A percentile compares a stretch with the other conserved stretches of the same genome.
Conservation (phyloP, 2,888 invertebrate genomes). For the Drosophila quasianomalipes region DNA sequence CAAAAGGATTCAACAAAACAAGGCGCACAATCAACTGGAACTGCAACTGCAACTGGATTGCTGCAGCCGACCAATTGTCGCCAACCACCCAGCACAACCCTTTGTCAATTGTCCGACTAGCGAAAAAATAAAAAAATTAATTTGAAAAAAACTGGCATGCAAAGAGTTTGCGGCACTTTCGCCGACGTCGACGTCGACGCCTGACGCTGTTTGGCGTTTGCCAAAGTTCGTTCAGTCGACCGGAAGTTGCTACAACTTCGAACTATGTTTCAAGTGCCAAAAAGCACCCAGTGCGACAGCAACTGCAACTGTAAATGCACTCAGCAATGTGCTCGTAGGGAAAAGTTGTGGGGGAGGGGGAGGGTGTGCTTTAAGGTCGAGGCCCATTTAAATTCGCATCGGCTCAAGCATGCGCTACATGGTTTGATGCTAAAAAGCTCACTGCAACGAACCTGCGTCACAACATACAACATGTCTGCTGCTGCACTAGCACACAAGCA, state of each 20-base stretch:
- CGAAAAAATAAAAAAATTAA: constrained; percentile 13
- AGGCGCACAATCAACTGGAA: constrained; percentile 61
- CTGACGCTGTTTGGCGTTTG: constrained; percentile 30
- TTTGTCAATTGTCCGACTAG: constrained; percentile 30
- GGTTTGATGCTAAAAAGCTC: constrained; percentile 46
- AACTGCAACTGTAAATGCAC: constrained; percentile 23
- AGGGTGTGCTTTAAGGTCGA: constrained; percentile 23
- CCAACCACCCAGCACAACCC: constrained; percentile 4
- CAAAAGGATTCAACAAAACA: constrained; percentile 7
- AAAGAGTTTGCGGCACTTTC: constrained; percentile 58
- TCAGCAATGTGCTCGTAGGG: neutral
- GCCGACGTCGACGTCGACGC: constrained; percentile 12
- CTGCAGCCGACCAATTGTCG: constrained; percentile 57
- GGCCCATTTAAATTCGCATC: constrained; percentile 16
- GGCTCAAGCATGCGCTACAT: constrained; percentile 24
- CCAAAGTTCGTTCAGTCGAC: constrained; percentile 38
- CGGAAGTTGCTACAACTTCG: constrained; percentile 63
- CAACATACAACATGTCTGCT: constrained; percentile 32
- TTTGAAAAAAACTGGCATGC: constrained; percentile 15
- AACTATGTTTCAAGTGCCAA: constrained; percentile 44
- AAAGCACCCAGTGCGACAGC: constrained; percentile 1
- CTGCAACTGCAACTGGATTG: constrained; percentile 47
- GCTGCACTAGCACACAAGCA: constrained; percentile 9
- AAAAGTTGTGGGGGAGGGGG: neutral
- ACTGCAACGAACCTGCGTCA: constrained; percentile 50